A percentile compares a stretch with the other conserved stretches of the same genome.
These are phyloP conservation scores for Diadophis punctatus DNA, from an alignment of 2,113 vertebrate genomes.

Conservation along the genomic window DNA sequence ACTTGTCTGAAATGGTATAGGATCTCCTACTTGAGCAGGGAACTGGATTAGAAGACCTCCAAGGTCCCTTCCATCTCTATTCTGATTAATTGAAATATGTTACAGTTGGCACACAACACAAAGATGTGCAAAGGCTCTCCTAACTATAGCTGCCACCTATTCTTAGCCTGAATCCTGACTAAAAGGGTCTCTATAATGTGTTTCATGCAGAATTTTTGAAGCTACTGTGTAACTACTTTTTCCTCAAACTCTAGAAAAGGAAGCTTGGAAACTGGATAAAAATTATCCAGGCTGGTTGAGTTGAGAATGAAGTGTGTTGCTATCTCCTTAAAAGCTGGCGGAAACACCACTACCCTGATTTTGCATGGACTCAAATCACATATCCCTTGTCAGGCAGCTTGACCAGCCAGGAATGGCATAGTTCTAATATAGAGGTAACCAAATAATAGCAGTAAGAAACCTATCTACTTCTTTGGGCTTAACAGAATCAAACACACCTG, in stretches of 20 bases:
- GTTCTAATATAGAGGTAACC: not conserved
- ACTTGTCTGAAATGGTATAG: too few species aligned
- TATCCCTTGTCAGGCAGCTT: not conserved
- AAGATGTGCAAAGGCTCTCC: not conserved
- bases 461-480: not conserved
- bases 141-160: not conserved
- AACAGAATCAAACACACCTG: not conserved
- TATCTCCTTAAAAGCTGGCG: not conserved
- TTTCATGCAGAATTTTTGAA: not conserved
- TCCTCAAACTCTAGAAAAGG: not conserved
- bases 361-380: not conserved
- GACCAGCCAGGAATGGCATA: not conserved
- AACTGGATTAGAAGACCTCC: too few species aligned
- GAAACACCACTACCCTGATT: not conserved
- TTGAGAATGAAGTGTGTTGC: not conserved
- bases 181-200: not conserved
- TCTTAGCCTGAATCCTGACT: not conserved
- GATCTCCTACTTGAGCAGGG: too few species aligned
- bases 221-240: not conserved
- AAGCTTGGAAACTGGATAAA: not conserved
- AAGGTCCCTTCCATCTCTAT: too few species aligned
- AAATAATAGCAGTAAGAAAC: not conserved
- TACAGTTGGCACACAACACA: not conserved
- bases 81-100: too few species aligned
- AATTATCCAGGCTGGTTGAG: not conserved